Evolutionary conservation across 1,140 invertebrate species (phyloP).

Genomic region (Hirudo medicinalis): DNA sequence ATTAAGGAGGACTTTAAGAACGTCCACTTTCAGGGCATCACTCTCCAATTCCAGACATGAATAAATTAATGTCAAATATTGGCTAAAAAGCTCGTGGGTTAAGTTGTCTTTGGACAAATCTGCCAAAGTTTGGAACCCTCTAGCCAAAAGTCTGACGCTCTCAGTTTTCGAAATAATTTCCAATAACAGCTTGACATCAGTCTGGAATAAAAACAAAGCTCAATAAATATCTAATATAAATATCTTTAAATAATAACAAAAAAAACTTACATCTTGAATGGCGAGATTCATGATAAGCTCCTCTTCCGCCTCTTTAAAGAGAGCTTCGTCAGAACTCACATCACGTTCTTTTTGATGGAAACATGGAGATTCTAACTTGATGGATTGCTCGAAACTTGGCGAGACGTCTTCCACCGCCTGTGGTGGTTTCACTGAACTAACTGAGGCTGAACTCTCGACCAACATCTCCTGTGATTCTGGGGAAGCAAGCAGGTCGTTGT

Average conservation of each 20-base stretch:
- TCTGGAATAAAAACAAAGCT: background rate
- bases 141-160: background rate
- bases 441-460: too few species aligned
- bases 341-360: too few species aligned
- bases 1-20: too few species aligned
- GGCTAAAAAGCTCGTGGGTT: too few species aligned
- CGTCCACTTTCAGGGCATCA: too few species aligned
- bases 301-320: slow-evolving; percentile 3
- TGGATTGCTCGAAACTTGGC: too few species aligned
- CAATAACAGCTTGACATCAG: background rate
- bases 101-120: background rate
- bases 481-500: background rate
- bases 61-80: too few species aligned
- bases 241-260: background rate
- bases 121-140: background rate
- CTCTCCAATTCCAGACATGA: too few species aligned
- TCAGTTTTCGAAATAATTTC: background rate
- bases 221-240: background rate
- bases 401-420: too few species aligned
- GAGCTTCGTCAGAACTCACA: too few species aligned
- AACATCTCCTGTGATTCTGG: background rate
- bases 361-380: too few species aligned
- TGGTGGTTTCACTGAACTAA: too few species aligned
- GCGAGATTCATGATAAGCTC: background rate
- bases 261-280: background rate